Evolutionary conservation across 2,113 vertebrate genomes (phyloP).

Genomic region (Acrocephalus kingi): DNA sequence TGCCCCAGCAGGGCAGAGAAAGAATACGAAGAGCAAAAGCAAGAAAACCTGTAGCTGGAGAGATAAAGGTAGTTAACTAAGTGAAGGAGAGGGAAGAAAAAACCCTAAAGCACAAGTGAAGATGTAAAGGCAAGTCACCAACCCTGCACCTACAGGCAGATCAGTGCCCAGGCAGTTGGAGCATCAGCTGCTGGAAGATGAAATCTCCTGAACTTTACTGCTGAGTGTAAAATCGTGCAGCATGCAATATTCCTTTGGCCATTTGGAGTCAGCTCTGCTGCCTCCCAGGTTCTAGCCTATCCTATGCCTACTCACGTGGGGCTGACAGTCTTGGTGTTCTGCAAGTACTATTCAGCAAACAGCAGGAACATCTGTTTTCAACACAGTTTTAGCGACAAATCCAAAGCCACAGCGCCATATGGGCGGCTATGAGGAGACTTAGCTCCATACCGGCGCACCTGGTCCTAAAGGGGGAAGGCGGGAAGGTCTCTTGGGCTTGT

Average conservation of each 20-base stretch:
- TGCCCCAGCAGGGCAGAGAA: not conserved
- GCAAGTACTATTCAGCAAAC: not conserved
- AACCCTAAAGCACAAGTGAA: not conserved
- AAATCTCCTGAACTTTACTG: not conserved
- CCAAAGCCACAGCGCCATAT: not conserved
- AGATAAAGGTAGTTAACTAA: not conserved
- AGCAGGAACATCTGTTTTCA: not conserved
- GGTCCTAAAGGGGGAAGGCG: not conserved
- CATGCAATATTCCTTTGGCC: not conserved
- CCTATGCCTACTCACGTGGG: not conserved
- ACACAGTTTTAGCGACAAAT: not conserved
- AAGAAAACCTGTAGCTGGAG: not conserved
- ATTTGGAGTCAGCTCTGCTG: not conserved
- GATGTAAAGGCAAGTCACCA: not conserved
- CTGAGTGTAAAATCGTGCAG: not conserved
- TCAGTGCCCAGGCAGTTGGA: not conserved
- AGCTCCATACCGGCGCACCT: fast-evolving
- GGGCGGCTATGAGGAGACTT: not conserved
- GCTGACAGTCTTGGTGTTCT: not conserved
- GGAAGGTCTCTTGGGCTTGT: not conserved
- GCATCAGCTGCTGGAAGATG: not conserved
- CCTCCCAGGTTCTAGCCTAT: not conserved
- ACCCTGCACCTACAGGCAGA: not conserved
- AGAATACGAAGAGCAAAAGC: not conserved
- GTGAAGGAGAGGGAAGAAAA: not conserved